Percentiles rank a stretch among this genome's conserved stretches.
Evolutionary conservation across 2,888 invertebrate species (phyloP).

Genomic region (Apodemia duryi): DNA sequence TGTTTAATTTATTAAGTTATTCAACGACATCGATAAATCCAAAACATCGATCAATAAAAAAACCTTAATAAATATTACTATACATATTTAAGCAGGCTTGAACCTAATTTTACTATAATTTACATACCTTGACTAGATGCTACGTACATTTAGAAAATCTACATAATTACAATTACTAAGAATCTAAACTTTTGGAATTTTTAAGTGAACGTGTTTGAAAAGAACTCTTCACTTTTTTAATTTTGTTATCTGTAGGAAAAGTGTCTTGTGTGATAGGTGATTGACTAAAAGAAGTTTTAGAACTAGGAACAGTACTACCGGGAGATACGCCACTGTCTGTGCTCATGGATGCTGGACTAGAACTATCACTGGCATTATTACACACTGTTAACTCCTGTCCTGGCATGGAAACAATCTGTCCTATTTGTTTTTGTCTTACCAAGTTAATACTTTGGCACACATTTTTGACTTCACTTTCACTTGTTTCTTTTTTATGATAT

Average conservation of each 20-base stretch:
- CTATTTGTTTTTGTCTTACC: constrained; percentile 73
- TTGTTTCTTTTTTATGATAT: constrained; percentile 61
- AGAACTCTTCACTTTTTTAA: constrained; percentile 55
- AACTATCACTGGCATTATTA: constrained; percentile 63
- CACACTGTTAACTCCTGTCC: constrained; percentile 71
- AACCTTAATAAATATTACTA: constrained; percentile 41
- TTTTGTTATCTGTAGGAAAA: constrained; percentile 50
- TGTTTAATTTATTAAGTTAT: constrained; percentile 12
- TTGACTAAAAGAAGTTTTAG: constrained; percentile 55
- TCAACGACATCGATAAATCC: constrained; percentile 35
- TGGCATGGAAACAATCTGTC: constrained; percentile 68
- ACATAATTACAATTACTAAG: constrained; percentile 75
- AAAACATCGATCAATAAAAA: constrained; percentile 56
- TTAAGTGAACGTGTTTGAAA: constrained; percentile 59
- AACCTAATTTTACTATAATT: constrained; percentile 63
- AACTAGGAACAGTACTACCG: constrained; percentile 62
- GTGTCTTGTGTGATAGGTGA: constrained; percentile 46
- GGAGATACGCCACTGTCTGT: constrained; percentile 71
- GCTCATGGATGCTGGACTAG: constrained; percentile 67
- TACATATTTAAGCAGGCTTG: constrained; percentile 64
- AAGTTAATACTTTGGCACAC: constrained; percentile 77
- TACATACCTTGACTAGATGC: constrained; percentile 53
- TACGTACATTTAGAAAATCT: constrained; percentile 77
- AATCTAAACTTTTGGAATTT: constrained; percentile 74
- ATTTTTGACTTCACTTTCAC: constrained; percentile 56